A percentile compares a stretch with the other conserved stretches of the same genome.
Evolutionary conservation across 2,797 vertebrate species (phyloP).

Genomic region (Mormyrops attenuatus): DNA sequence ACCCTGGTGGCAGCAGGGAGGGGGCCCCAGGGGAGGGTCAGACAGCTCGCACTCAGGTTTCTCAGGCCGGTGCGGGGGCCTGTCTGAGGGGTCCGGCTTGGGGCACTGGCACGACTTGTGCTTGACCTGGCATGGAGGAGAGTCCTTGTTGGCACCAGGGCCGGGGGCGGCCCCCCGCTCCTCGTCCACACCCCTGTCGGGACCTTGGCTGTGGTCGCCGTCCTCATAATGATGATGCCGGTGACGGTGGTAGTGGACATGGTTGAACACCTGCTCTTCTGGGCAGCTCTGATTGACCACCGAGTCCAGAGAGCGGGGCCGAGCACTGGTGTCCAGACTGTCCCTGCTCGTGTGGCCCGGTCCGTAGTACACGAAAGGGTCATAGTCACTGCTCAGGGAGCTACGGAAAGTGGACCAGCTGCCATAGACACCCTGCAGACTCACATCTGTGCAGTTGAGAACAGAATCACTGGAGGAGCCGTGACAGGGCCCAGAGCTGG

Average conservation of each 20-base stretch:
- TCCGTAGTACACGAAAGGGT: constrained; percentile 82
- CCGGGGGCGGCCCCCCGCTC: constrained; percentile 49
- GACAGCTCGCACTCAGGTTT: constrained; percentile 46
- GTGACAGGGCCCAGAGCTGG: constrained; percentile 91
- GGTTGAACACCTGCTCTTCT: constrained; percentile 74
- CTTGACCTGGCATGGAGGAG: constrained; percentile 47
- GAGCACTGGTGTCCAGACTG: constrained; percentile 47
- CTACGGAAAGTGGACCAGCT: constrained; percentile 96
- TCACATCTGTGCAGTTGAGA: constrained; percentile 89
- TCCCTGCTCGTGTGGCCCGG: constrained; percentile 54
- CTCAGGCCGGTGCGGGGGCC: constrained; percentile 46
- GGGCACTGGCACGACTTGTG: constrained; percentile 57
- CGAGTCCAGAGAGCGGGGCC: constrained; percentile 79
- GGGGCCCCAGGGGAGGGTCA: constrained; percentile 32
- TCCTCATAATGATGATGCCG: constrained; percentile 86
- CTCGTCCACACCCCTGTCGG: constrained; percentile 58
- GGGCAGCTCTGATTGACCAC: constrained; percentile 60
- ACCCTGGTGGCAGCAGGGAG: constrained; percentile 63
- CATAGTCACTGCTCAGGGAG: constrained; percentile 93
- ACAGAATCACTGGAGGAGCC: constrained; percentile 95
- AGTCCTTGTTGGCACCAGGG: constrained; percentile 53
- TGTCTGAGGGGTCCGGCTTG: constrained; percentile 53
- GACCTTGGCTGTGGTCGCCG: constrained; percentile 54
- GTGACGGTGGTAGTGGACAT: constrained; percentile 88
- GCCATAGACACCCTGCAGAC: constrained; percentile 88